These are phyloP conservation scores for Dasyprocta punctata DNA, from an alignment of 2,113 vertebrate species.

Conservation along the genomic window DNA sequence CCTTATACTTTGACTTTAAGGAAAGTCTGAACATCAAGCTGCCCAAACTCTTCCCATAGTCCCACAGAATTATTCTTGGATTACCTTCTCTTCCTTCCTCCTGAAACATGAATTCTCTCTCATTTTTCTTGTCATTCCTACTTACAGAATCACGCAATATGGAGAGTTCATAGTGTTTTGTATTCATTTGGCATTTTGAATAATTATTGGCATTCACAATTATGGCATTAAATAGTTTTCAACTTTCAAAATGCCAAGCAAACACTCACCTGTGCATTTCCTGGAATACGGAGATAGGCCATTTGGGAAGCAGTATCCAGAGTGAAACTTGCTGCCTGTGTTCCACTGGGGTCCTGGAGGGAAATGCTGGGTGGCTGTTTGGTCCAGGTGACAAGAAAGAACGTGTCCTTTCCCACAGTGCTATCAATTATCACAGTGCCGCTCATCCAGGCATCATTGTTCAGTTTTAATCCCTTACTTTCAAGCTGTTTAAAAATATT, in stretches of 20 bases:
- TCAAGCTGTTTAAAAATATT: conserved; percentile 83
- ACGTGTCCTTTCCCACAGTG: conserved; percentile 87
- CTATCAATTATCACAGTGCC: conserved; percentile 74
- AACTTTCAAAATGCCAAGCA: neutral
- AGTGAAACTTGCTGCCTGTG: conserved; percentile 55
- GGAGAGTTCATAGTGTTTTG: neutral
- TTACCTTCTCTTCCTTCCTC: neutral
- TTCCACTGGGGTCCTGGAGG: conserved; percentile 82
- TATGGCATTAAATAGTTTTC: neutral
- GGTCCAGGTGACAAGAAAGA: conserved; percentile 83
- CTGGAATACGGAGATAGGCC: conserved; percentile 78
- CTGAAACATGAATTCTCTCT: neutral
- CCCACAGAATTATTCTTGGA: neutral
- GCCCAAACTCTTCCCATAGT: neutral
- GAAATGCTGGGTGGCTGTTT: neutral
- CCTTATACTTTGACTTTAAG: neutral
- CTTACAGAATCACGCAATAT: neutral
- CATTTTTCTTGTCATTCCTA: neutral
- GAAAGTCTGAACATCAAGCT: neutral
- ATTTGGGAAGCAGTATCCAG: neutral
- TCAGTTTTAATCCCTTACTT: conserved; percentile 76
- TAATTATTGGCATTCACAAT: neutral
- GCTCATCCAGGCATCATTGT: conserved; percentile 70
- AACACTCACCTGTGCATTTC: conserved; percentile 84
- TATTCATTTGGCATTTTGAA: neutral